Conservation (phyloP, 1,140 invertebrate species). For the Eubasilissa regina region DNA sequence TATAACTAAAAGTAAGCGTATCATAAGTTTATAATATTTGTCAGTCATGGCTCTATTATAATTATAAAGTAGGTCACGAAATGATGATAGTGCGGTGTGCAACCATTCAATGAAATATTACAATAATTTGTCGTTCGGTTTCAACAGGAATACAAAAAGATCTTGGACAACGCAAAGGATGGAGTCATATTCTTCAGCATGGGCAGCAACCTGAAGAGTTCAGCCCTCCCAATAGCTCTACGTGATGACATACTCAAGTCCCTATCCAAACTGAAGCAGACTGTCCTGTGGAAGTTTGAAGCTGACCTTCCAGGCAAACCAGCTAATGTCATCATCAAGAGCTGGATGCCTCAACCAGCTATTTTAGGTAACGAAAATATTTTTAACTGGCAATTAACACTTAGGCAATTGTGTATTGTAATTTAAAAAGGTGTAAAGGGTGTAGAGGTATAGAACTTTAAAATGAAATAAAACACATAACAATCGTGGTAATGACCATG, state of each 20-base stretch:
- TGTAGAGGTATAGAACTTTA: too few relatives aligned
- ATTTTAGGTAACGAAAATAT: constrained; percentile 67
- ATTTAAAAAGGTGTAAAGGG: too few relatives aligned
- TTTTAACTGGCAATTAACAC: too few relatives aligned
- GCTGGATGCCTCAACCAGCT: constrained; percentile 82
- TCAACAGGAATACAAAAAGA: constrained; percentile 67
- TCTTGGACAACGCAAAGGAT: constrained; percentile 72
- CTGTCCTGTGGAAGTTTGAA: constrained; percentile 82
- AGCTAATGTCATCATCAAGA: constrained; percentile 76
- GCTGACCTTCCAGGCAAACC: constrained; percentile 70
- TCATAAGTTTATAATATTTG: too few relatives aligned
- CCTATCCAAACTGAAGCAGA: constrained; percentile 73
- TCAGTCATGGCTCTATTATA: too few relatives aligned
- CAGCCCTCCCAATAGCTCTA: constrained; percentile 68
- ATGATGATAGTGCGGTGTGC: too few relatives aligned
- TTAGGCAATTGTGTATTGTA: too few relatives aligned
- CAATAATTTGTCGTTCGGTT: neutral
- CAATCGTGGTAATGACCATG: too few relatives aligned
- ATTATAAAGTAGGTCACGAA: too few relatives aligned
- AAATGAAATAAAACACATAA: too few relatives aligned
- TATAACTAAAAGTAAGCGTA: too few relatives aligned
- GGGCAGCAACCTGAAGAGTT: constrained; percentile 74
- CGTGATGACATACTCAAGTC: constrained; percentile 69
- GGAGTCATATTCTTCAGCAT: constrained; percentile 78
- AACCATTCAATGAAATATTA: too few relatives aligned